Conservation (phyloP, 1,140 invertebrate genomes). For the Streblospio benedicti region DNA sequence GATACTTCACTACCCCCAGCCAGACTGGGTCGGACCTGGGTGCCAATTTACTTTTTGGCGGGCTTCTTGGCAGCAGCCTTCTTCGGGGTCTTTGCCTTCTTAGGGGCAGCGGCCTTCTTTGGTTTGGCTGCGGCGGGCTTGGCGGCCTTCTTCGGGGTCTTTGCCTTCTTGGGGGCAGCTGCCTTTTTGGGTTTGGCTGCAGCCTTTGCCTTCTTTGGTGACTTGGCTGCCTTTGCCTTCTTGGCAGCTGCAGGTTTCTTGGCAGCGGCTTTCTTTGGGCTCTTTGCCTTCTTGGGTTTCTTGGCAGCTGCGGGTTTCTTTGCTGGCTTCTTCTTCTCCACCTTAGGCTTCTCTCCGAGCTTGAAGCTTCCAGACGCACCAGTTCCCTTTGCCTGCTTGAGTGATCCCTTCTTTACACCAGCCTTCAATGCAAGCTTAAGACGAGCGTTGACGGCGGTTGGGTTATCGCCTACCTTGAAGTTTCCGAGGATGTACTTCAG, state of each 20-base stretch:
- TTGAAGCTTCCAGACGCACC: constrained; percentile 27
- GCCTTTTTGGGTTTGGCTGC: not conserved
- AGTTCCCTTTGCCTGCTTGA: constrained; percentile 37
- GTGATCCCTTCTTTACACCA: constrained; percentile 28
- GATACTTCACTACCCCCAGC: no score
- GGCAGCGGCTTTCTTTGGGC: not conserved
- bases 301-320: no score
- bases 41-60: no score
- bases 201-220: not conserved
- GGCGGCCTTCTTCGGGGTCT: no score
- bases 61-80: no score
- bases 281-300: constrained; percentile 11
- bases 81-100: no score
- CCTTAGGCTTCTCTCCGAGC: constrained; percentile 17
- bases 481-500: constrained; percentile 17
- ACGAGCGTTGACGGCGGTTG: constrained; percentile 30
- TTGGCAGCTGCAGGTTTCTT: constrained; percentile 2
- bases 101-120: no score
- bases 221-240: not conserved
- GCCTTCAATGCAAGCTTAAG: constrained; percentile 35
- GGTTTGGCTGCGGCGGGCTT: constrained; percentile 10
- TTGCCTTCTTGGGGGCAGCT: no score
- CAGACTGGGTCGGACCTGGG: no score
- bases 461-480: constrained; percentile 42
- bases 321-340: constrained; percentile 16